These are phyloP conservation scores for Fistularia commersonii DNA, from an alignment of 2,797 vertebrate species.

Conservation along the genomic window DNA sequence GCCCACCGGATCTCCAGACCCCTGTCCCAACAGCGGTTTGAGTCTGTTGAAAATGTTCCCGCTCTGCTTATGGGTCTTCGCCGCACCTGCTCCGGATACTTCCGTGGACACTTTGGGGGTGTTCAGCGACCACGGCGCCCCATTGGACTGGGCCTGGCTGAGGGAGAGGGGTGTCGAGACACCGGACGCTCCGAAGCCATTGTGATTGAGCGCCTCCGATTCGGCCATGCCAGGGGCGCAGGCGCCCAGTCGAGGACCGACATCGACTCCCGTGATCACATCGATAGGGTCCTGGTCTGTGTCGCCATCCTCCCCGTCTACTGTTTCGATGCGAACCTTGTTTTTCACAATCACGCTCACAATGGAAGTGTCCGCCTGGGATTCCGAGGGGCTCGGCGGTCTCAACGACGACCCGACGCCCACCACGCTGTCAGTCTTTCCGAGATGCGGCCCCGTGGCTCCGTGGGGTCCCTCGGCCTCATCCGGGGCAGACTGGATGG, in stretches of 20 bases:
- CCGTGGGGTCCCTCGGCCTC: conserved; percentile 82
- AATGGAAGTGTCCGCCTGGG: conserved; percentile 82
- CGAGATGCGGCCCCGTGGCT: conserved; percentile 60
- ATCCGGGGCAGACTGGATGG: conserved; percentile 90
- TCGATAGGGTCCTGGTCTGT: conserved; percentile 68
- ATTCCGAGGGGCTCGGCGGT: conserved; percentile 70
- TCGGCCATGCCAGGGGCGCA: conserved; percentile 63
- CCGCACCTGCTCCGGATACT: conserved; percentile 40
- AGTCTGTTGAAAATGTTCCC: conserved; percentile 80
- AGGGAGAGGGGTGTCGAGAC: conserved; percentile 66
- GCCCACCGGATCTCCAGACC: conserved; percentile 74
- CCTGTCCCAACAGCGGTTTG: conserved; percentile 77
- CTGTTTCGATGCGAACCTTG: conserved; percentile 84
- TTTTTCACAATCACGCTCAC: conserved; percentile 98
- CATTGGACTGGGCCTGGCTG: conserved; percentile 73
- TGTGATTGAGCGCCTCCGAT: conserved; percentile 71
- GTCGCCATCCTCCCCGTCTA: conserved; percentile 66
- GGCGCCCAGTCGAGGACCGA: conserved; percentile 62
- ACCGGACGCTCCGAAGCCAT: conserved; percentile 73
- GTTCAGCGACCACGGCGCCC: conserved; percentile 74
- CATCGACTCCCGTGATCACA: conserved; percentile 63
- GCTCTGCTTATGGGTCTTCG: conserved; percentile 71
- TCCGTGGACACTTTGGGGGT: conserved; percentile 70
- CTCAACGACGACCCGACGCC: conserved; percentile 67
- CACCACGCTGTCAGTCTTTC: conserved; percentile 68